Evolutionary conservation across 2,113 vertebrate genomes (phyloP).

Genomic region (Campylomormyrus numenius): DNA sequence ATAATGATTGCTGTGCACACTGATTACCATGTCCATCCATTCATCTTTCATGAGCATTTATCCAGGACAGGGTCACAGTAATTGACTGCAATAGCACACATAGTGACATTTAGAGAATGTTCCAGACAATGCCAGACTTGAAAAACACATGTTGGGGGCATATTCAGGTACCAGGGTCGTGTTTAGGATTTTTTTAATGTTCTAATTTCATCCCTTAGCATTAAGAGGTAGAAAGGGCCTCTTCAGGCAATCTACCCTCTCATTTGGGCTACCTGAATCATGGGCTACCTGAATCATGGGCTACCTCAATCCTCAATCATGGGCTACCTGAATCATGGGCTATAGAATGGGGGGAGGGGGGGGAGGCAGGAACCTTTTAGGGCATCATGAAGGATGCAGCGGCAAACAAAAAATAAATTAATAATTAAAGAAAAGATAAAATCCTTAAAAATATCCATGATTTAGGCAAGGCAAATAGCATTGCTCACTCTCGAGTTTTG

Average conservation of each 20-base stretch:
- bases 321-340: neutral
- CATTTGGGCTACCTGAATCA: too few species aligned
- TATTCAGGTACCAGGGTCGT: neutral
- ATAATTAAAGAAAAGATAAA: neutral
- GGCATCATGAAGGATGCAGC: neutral
- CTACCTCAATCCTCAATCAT: neutral
- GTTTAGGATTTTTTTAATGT: neutral
- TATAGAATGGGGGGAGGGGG: neutral
- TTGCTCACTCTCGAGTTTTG: neutral
- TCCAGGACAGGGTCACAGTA: neutral
- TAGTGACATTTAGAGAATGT: neutral
- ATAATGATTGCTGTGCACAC: neutral
- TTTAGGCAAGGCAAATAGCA: neutral
- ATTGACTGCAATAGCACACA: neutral
- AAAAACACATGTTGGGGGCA: neutral
- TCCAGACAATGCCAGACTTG: neutral
- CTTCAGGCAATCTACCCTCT: too few species aligned
- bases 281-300: neutral
- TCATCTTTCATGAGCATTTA: neutral
- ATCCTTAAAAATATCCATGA: neutral
- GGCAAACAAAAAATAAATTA: neutral
- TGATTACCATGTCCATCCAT: neutral
- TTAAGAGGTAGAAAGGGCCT: neutral
- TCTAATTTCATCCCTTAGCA: neutral
- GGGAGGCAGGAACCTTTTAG: neutral